These are phyloP conservation scores for Peromyscus polionotus DNA, from an alignment of 2,113 vertebrate genomes.

Conservation along the genomic window DNA sequence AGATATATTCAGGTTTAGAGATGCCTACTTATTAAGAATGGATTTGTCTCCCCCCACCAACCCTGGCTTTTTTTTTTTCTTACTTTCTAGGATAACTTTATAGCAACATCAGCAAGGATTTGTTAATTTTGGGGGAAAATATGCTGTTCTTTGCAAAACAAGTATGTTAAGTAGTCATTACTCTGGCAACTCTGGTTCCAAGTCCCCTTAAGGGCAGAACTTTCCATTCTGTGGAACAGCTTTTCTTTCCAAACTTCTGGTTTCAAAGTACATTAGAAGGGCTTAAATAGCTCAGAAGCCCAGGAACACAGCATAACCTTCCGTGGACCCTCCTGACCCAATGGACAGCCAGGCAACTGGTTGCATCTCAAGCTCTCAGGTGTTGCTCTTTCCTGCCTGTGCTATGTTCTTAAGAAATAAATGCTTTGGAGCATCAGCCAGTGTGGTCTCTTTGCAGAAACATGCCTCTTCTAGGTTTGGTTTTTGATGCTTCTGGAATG, in stretches of 20 bases:
- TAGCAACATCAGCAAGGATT: not conserved
- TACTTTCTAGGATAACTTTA: slow-evolving; percentile 11
- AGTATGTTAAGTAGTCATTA: slow-evolving; percentile 58
- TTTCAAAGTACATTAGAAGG: slow-evolving; percentile 43
- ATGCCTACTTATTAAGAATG: not conserved
- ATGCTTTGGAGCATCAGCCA: not conserved
- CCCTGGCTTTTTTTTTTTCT: not conserved
- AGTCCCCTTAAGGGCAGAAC: slow-evolving; percentile 40
- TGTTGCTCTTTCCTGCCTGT: not conserved
- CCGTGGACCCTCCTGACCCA: not conserved
- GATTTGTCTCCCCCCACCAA: not conserved
- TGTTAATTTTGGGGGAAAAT: slow-evolving; percentile 61
- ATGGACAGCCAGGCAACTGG: not conserved
- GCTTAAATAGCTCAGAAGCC: slow-evolving; percentile 48
- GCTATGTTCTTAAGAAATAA: not conserved
- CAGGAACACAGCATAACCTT: slow-evolving; percentile 19
- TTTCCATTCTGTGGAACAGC: slow-evolving; percentile 46
- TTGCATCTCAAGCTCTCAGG: not conserved
- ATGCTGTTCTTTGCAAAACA: slow-evolving; percentile 17
- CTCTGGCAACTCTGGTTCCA: slow-evolving; percentile 53
- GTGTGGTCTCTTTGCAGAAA: slow-evolving; percentile 9
- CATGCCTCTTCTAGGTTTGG: not conserved
- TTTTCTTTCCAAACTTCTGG: slow-evolving; percentile 5
- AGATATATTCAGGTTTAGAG: not conserved
- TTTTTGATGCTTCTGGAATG: slow-evolving; percentile 45